phyloP scores from a whole-genome alignment of 1,140 invertebrate species.

The Sycophila sp. region DNA sequence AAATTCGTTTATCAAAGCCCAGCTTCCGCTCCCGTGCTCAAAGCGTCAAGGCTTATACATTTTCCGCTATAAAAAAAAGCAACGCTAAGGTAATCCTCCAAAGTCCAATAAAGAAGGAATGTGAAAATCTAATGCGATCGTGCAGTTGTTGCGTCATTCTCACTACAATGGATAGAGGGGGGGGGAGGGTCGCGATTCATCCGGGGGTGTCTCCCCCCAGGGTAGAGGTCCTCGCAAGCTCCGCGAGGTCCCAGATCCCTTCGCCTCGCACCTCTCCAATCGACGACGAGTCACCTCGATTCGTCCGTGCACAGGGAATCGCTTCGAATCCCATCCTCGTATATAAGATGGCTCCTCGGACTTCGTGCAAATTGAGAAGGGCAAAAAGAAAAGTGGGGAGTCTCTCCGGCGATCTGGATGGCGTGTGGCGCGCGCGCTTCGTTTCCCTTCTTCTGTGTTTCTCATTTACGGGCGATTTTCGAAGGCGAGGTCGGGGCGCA shows the following conservation, averaged over 20 bases:
- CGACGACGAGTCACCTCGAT: slow-evolving; percentile 44
- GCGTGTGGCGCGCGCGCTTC: no score
- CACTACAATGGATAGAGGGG: not conserved
- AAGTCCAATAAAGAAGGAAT: slow-evolving; percentile 6
- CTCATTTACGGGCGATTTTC: not conserved
- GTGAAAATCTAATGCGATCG: not conserved
- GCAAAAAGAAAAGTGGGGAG: no score
- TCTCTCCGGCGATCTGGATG: no score
- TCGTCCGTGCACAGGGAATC: no score
- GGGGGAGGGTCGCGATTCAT: not conserved
- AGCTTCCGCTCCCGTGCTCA: not conserved
- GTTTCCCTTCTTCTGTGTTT: slow-evolving; percentile 9
- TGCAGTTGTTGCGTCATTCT: not conserved
- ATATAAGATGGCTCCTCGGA: not conserved
- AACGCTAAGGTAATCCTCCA: not conserved
- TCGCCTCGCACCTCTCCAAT: slow-evolving; percentile 57
- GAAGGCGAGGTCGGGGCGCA: no score
- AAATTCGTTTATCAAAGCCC: not conserved
- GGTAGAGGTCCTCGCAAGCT: no score
- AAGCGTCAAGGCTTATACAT: not conserved
- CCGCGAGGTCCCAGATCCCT: not conserved
- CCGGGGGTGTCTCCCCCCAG: not conserved
- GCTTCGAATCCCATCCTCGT: no score
- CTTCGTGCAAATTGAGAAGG: no score
- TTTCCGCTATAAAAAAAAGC: not conserved